phyloP scores from a whole-genome alignment of 2,113 vertebrate genomes.

The Corythoichthys haematopterus region DNA sequence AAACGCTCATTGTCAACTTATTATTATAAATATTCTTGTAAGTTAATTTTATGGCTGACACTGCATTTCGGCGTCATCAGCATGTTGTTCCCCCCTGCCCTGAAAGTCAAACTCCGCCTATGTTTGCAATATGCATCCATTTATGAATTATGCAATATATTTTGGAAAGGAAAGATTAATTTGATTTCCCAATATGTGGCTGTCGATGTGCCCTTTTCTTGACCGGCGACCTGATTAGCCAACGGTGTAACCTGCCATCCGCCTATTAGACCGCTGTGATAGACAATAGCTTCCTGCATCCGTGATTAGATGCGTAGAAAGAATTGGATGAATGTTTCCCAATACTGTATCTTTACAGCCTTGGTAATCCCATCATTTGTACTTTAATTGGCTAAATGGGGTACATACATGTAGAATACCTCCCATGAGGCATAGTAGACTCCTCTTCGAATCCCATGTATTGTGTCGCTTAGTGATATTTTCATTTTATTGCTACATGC shows the following conservation, averaged over 20 bases:
- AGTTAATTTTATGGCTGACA: too few relatives aligned
- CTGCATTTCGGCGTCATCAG: too few relatives aligned
- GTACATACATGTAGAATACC: neutral
- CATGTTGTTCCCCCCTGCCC: too few relatives aligned
- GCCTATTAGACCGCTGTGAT: neutral
- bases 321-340: neutral
- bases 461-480: neutral
- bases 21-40: too few relatives aligned
- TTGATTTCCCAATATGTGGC: too few relatives aligned
- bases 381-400: neutral
- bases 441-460: neutral
- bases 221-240: neutral
- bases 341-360: neutral
- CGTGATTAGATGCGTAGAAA: neutral
- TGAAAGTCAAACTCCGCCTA: too few relatives aligned
- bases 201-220: neutral
- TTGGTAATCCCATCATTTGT: neutral
- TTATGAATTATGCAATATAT: too few relatives aligned
- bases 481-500: neutral
- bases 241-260: neutral
- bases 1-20: too few relatives aligned
- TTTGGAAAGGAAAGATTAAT: too few relatives aligned
- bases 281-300: neutral
- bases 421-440: neutral
- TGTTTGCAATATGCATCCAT: too few relatives aligned